Evolutionary conservation across 2,113 vertebrate species (phyloP).

Genomic region (Brachionichthys hirsutus): DNA sequence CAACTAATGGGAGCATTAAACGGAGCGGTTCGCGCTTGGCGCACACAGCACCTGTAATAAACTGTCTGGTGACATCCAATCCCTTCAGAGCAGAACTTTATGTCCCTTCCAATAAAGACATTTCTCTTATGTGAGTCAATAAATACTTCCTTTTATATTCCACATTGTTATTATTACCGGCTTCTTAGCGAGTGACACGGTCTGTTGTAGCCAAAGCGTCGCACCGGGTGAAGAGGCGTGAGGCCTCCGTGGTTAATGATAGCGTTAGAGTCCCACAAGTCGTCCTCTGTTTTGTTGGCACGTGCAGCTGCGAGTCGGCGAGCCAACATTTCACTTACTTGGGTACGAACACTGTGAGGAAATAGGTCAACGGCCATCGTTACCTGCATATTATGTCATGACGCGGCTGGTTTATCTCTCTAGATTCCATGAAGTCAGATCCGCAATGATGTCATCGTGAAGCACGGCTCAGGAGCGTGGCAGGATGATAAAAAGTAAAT

Average conservation of each 20-base stretch:
- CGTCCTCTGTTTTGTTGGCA: constrained; percentile 56
- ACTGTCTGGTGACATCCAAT: too few species aligned
- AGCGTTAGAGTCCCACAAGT: constrained; percentile 56
- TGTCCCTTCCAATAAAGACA: too few species aligned
- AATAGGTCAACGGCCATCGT: constrained; percentile 38
- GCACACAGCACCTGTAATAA: constrained; percentile 20
- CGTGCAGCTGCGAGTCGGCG: constrained; percentile 53
- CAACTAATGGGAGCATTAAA: neutral
- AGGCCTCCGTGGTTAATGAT: constrained; percentile 57
- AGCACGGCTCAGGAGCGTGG: constrained; percentile 67
- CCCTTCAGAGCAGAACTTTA: too few species aligned
- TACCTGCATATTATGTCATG: constrained; percentile 38
- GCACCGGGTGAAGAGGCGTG: constrained; percentile 51
- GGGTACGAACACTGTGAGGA: constrained; percentile 31
- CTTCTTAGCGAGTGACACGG: constrained; percentile 16
- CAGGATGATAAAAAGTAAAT: constrained; percentile 64
- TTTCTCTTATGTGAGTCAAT: neutral
- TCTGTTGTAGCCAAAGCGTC: constrained; percentile 21
- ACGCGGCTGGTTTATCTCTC: constrained; percentile 54
- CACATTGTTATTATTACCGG: constrained; percentile 18
- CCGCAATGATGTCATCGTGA: constrained; percentile 56
- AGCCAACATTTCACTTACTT: constrained; percentile 35
- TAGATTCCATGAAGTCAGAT: constrained; percentile 42
- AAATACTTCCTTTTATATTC: constrained; percentile 5
- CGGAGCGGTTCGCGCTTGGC: constrained; percentile 8